Evolutionary conservation across 2,888 invertebrate species (phyloP).

Genomic region (Sepioteuthis lessoniana): DNA sequence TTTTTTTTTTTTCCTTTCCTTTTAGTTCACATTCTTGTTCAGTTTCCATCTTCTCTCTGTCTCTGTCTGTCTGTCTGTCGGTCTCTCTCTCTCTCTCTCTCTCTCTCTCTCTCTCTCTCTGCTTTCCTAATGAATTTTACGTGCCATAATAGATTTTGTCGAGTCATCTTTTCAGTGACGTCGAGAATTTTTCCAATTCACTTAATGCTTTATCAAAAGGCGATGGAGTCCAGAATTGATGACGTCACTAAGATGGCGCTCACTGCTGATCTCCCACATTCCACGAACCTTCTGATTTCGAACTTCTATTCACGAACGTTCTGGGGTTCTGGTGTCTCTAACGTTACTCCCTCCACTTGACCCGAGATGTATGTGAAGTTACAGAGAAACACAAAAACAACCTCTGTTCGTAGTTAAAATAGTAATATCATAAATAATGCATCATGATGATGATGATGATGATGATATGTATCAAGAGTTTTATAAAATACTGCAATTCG

Average conservation of each 20-base stretch:
- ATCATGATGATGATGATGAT: too few species aligned
- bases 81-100: too few species aligned
- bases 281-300: neutral
- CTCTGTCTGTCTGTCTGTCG: too few species aligned
- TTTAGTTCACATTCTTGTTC: neutral
- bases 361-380: neutral
- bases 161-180: neutral
- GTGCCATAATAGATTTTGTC: neutral
- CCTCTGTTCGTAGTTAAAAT: neutral
- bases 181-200: constrained; percentile 33
- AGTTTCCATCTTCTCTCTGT: too few species aligned
- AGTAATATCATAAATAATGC: neutral
- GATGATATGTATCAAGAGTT: neutral
- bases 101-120: neutral
- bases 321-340: neutral
- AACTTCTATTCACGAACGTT: neutral
- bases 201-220: constrained; percentile 21
- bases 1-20: neutral
- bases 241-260: neutral
- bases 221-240: neutral
- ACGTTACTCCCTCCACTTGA: neutral
- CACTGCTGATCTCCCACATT: neutral
- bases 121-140: neutral
- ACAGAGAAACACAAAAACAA: neutral
- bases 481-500: neutral